Evolutionary conservation across 1,140 invertebrate species (phyloP).

Genomic region (Halictus rubicundus): DNA sequence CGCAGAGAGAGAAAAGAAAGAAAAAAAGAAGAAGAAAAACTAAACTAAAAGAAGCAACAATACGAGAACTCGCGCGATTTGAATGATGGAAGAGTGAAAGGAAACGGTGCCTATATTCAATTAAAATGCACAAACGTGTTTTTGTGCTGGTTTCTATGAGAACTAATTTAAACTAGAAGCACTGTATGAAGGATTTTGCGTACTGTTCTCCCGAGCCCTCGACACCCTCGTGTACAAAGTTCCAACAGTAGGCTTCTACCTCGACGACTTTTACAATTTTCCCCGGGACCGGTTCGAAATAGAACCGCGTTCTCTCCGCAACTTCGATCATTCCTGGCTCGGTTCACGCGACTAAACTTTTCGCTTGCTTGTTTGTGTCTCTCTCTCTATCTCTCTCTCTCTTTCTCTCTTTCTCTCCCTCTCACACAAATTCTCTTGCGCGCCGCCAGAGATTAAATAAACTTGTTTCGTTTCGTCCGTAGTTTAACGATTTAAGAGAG

Average conservation of each 20-base stretch:
- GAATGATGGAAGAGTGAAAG: constrained; percentile 68
- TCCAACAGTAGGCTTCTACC: constrained; percentile 63
- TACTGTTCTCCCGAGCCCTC: constrained; percentile 74
- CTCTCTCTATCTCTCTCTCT: too few species aligned
- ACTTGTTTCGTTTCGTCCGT: neutral
- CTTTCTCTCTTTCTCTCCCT: too few species aligned
- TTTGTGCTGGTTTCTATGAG: constrained; percentile 61
- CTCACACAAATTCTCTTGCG: neutral
- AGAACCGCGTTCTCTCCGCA: neutral
- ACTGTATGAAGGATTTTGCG: constrained; percentile 74
- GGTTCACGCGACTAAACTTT: constrained; percentile 2
- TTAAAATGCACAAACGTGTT: constrained; percentile 62
- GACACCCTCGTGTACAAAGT: constrained; percentile 75
- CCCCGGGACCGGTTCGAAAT: neutral
- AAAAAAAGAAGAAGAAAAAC: too few species aligned
- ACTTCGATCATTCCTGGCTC: constrained; percentile 39
- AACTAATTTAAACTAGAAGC: constrained; percentile 72
- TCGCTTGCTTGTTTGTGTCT: neutral
- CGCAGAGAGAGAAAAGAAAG: too few species aligned
- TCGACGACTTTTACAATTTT: constrained; percentile 50
- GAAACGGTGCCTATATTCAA: constrained; percentile 73
- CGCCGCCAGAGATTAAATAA: constrained; percentile 1
- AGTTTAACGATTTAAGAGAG: neutral
- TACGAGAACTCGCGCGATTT: constrained; percentile 42
- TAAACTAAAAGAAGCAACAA: too few species aligned